phyloP scores from a whole-genome alignment of 2,797 vertebrate genomes.

The Danio tinwini region DNA sequence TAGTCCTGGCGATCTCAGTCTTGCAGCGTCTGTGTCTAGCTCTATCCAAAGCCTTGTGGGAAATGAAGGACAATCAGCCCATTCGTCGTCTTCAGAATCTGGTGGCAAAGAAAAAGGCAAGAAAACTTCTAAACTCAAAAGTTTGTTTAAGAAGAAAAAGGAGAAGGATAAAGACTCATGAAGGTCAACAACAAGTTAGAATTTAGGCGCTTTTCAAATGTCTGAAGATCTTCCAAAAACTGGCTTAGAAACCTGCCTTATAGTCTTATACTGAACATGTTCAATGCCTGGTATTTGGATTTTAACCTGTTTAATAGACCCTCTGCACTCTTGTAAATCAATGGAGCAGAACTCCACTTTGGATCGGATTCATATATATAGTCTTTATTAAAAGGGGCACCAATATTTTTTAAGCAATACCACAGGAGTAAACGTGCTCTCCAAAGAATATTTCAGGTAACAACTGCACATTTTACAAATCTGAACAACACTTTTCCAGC shows the following conservation, averaged over 20 bases:
- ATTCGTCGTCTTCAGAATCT: conserved; percentile 65
- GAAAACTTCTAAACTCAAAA: conserved; percentile 94
- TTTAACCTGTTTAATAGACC: background rate
- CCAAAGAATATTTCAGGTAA: no score
- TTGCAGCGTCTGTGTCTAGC: conserved; percentile 30
- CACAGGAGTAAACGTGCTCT: no score
- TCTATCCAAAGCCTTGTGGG: conserved; percentile 63
- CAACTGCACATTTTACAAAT: no score
- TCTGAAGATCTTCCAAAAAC: background rate
- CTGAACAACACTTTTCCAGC: no score
- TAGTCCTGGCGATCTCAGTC: conserved; percentile 43
- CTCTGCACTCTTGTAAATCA: conserved; percentile 3
- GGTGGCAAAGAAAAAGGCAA: conserved; percentile 84
- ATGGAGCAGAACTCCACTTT: background rate
- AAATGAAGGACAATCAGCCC: conserved; percentile 67
- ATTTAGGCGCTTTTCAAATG: conserved; percentile 64
- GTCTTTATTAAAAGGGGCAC: no score
- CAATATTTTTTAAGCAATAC: no score
- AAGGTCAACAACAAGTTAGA: conserved; percentile 71
- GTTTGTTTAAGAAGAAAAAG: conserved; percentile 94
- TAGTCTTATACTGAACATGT: conserved; percentile 4
- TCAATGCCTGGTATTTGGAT: background rate
- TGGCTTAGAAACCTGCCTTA: background rate
- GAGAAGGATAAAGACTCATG: conserved; percentile 80
- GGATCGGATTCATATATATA: background rate